phyloP scores from a whole-genome alignment of 2,888 invertebrate genomes.

The Tenthredo mesomela region DNA sequence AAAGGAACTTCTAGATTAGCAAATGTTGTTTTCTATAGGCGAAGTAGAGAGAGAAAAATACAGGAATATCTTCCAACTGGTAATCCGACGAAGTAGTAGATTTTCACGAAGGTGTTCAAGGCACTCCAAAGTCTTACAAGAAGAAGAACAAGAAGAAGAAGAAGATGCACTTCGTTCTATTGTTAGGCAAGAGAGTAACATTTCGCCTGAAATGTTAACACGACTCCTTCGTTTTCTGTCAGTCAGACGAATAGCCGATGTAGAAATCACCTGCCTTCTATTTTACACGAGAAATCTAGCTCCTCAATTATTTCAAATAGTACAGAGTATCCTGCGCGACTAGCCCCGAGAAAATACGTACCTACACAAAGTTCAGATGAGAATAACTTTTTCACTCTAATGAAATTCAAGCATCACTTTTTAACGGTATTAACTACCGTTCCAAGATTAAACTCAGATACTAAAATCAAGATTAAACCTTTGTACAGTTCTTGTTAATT shows the following conservation, averaged over 20 bases:
- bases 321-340: background rate
- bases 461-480: slow-evolving; percentile 1
- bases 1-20: slow-evolving; percentile 46
- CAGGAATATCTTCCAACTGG: slow-evolving; percentile 9
- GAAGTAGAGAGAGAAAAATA: slow-evolving; percentile 22
- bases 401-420: background rate
- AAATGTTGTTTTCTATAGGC: slow-evolving; percentile 42
- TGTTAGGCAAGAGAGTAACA: slow-evolving; percentile 29
- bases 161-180: slow-evolving; percentile 45
- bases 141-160: slow-evolving; percentile 6
- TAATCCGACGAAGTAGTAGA: slow-evolving; percentile 47
- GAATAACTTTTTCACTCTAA: background rate
- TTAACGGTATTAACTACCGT: background rate
- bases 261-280: slow-evolving; percentile 56
- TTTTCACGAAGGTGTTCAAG: slow-evolving; percentile 37
- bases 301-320: slow-evolving; percentile 7
- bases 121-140: slow-evolving; percentile 30
- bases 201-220: slow-evolving; percentile 62
- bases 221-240: slow-evolving; percentile 57
- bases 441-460: slow-evolving; percentile 18
- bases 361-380: background rate
- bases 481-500: background rate
- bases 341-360: background rate
- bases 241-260: slow-evolving; percentile 57
- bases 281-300: background rate